phyloP scores from a whole-genome alignment of 2,888 invertebrate genomes.

The Hemicrepidius hirtus region DNA sequence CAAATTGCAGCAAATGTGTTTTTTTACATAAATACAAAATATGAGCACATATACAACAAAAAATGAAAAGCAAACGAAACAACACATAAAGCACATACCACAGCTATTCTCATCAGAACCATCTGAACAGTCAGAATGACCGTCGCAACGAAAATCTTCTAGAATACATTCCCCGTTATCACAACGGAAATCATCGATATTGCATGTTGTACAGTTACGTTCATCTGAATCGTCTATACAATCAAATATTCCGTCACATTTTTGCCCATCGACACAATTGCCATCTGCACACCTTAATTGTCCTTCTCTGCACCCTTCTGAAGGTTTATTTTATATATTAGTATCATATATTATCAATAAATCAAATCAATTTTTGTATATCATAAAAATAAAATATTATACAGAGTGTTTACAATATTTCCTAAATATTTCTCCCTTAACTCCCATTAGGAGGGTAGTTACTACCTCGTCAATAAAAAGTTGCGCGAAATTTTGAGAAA shows the following conservation, averaged over 20 bases:
- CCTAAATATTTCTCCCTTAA: too few species aligned
- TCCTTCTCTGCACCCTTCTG: constrained; percentile 42
- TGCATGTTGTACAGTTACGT: constrained; percentile 68
- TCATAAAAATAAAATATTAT: too few species aligned
- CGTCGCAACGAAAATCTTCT: constrained; percentile 78
- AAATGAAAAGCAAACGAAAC: constrained; percentile 31
- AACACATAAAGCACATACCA: constrained; percentile 67
- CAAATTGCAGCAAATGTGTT: constrained; percentile 22
- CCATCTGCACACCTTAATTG: constrained; percentile 65
- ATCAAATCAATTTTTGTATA: not conserved
- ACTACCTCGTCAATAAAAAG: too few species aligned
- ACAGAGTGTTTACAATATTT: too few species aligned
- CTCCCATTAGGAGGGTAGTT: too few species aligned
- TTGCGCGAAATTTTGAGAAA: too few species aligned
- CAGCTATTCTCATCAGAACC: constrained; percentile 79
- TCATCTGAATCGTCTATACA: constrained; percentile 78
- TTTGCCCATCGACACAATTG: constrained; percentile 59
- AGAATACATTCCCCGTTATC: constrained; percentile 73
- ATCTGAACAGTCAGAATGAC: constrained; percentile 76
- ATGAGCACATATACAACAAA: constrained; percentile 16
- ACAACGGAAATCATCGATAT: constrained; percentile 74
- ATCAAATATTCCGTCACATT: constrained; percentile 77
- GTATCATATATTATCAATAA: too few species aligned
- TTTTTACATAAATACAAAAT: not conserved
- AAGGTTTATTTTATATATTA: constrained; percentile 43